Percentiles rank a stretch among this genome's conserved stretches.
Conservation (phyloP, 2,797 vertebrate genomes). For the Decapterus maruadsi region DNA sequence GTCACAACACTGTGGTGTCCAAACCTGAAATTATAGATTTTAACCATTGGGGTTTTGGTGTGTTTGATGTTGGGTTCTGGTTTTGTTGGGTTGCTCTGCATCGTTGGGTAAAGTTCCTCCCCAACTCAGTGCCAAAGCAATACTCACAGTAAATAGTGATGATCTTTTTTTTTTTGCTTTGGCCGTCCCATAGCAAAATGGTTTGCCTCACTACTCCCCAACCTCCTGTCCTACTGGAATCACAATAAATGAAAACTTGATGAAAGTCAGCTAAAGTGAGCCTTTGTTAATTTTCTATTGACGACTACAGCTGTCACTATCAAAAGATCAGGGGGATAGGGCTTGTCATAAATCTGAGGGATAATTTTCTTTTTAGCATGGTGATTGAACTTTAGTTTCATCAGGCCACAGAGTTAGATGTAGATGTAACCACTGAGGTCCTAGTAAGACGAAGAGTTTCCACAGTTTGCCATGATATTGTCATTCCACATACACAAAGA, state of each 20-base stretch:
- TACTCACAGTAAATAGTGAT: constrained; percentile 43
- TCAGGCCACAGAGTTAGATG: constrained; percentile 64
- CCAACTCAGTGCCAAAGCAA: constrained; percentile 45
- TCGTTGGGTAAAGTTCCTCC: constrained; percentile 49
- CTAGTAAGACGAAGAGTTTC: constrained; percentile 63
- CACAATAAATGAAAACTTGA: constrained; percentile 82
- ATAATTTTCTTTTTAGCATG: constrained; percentile 57
- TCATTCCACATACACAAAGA: constrained; percentile 76
- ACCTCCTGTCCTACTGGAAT: constrained; percentile 77
- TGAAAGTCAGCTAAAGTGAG: constrained; percentile 75
- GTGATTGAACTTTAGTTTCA: constrained; percentile 71
- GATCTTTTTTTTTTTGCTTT: constrained; percentile 57
- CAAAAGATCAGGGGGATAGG: constrained; percentile 65
- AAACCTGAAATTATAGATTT: constrained; percentile 58
- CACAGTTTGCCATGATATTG: constrained; percentile 65
- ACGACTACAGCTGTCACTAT: constrained; percentile 72
- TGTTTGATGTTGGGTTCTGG: constrained; percentile 53
- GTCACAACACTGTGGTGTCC: constrained; percentile 63
- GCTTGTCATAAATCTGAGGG: constrained; percentile 71
- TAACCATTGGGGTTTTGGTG: constrained; percentile 47
- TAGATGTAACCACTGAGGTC: constrained; percentile 60
- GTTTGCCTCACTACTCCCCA: constrained; percentile 61
- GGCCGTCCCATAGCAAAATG: constrained; percentile 64
- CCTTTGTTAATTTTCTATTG: constrained; percentile 72
- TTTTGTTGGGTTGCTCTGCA: constrained; percentile 58